Evolutionary conservation across 2,888 invertebrate genomes (phyloP).

Genomic region (Tyria jacobaeae): DNA sequence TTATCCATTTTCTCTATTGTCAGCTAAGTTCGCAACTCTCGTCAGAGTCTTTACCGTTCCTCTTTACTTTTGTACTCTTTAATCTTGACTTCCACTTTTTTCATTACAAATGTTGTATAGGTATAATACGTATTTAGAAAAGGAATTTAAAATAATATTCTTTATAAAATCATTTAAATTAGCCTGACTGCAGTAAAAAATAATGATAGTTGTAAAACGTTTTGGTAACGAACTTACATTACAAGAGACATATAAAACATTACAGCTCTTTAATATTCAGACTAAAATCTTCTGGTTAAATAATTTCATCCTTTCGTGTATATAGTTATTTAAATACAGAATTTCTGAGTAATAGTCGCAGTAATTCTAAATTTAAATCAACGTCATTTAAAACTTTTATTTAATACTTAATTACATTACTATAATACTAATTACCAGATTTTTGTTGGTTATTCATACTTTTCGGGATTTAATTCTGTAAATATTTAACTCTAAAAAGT

Average conservation of each 20-base stretch:
- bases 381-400: too few relatives aligned
- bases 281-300: not conserved
- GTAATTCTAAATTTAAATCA: not conserved
- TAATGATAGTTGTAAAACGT: constrained; percentile 1
- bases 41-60: not conserved
- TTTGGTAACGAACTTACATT: not conserved
- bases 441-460: too few relatives aligned
- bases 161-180: not conserved
- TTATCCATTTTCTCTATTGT: constrained; percentile 1
- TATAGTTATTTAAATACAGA: not conserved
- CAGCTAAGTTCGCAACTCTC: not conserved
- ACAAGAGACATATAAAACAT: not conserved
- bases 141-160: not conserved
- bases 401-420: too few relatives aligned
- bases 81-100: not conserved
- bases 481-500: too few relatives aligned
- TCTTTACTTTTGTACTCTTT: not conserved
- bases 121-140: not conserved
- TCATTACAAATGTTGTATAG: not conserved
- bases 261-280: not conserved
- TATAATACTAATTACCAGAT: too few relatives aligned
- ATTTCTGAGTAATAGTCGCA: not conserved
- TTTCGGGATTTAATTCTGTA: too few relatives aligned
- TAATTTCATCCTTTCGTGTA: not conserved
- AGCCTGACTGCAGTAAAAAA: not conserved